Percentiles rank a stretch among this genome's conserved stretches.
Conservation (phyloP, 2,113 vertebrate species). For the Gymnocephalus cernua region DNA sequence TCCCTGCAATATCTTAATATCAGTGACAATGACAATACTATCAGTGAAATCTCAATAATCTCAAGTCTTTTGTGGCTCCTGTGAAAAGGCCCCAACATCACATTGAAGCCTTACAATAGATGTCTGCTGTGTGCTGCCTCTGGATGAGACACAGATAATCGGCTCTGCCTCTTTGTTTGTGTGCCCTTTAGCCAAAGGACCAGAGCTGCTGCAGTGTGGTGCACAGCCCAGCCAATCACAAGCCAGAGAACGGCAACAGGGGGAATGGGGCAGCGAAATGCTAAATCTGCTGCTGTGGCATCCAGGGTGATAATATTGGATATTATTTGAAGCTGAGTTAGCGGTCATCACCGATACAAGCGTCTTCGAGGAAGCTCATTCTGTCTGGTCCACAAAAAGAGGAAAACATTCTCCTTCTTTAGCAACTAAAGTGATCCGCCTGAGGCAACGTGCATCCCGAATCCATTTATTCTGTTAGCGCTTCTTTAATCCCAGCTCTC, state of each 20-base stretch:
- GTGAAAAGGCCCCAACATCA: slow-evolving; percentile 69
- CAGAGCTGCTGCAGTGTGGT: slow-evolving; percentile 46
- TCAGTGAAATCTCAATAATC: slow-evolving; percentile 74
- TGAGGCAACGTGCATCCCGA: slow-evolving; percentile 58
- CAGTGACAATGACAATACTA: slow-evolving; percentile 58
- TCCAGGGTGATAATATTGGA: slow-evolving; percentile 57
- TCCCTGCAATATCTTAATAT: slow-evolving; percentile 66
- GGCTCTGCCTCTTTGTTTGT: slow-evolving; percentile 71
- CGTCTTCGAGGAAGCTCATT: slow-evolving; percentile 54
- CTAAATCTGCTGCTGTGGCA: slow-evolving; percentile 57
- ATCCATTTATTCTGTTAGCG: slow-evolving; percentile 71
- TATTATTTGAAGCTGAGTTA: slow-evolving; percentile 60
- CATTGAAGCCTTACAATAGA: slow-evolving; percentile 64
- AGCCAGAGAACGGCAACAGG: slow-evolving; percentile 38
- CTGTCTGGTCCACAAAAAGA: slow-evolving; percentile 47
- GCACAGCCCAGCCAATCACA: slow-evolving; percentile 50
- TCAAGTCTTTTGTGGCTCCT: slow-evolving; percentile 69
- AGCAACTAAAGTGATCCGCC: slow-evolving; percentile 55
- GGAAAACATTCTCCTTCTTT: slow-evolving; percentile 50
- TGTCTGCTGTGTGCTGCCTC: slow-evolving; percentile 55
- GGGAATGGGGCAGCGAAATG: slow-evolving; percentile 49
- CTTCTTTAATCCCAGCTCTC: slow-evolving; percentile 71
- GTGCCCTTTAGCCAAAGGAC: slow-evolving; percentile 73
- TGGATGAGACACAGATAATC: slow-evolving; percentile 73
- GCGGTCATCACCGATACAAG: slow-evolving; percentile 18